Evolutionary conservation across 2,888 invertebrate genomes (phyloP).

Genomic region (Aelia acuminata): DNA sequence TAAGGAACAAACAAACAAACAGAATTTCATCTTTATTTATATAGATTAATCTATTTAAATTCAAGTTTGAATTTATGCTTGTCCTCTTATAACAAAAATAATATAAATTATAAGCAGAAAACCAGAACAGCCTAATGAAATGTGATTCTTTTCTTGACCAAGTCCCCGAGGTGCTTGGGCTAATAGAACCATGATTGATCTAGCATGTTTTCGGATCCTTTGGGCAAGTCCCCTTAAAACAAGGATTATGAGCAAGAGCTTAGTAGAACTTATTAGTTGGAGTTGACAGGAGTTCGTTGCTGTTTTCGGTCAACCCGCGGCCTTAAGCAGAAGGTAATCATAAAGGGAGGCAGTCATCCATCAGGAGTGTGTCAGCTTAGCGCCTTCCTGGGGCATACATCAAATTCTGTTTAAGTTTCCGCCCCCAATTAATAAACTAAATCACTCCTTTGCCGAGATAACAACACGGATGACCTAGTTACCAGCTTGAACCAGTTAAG

Average conservation of each 20-base stretch:
- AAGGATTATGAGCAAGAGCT: neutral
- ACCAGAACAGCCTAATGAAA: too few species aligned
- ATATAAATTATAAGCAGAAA: too few species aligned
- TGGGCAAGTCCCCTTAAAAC: neutral
- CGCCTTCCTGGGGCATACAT: constrained; percentile 19
- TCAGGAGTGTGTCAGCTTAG: constrained; percentile 38
- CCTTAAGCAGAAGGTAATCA: constrained; percentile 39
- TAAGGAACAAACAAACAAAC: too few species aligned
- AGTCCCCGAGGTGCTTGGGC: too few species aligned
- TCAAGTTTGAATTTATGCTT: too few species aligned
- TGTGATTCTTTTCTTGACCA: too few species aligned
- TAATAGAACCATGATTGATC: neutral
- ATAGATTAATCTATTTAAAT: too few species aligned
- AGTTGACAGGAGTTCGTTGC: constrained; percentile 30
- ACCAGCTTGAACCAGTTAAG: too few species aligned
- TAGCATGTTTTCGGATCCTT: neutral
- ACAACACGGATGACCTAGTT: neutral
- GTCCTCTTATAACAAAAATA: too few species aligned
- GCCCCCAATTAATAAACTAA: constrained; percentile 38
- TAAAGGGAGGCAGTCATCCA: constrained; percentile 25
- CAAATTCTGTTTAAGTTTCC: constrained; percentile 53
- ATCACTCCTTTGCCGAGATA: neutral
- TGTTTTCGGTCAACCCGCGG: constrained; percentile 9
- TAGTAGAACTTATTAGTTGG: constrained; percentile 6
- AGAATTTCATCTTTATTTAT: too few species aligned